These are phyloP conservation scores for Encarsia formosa DNA, from an alignment of 2,888 invertebrate species.

Conservation along the genomic window DNA sequence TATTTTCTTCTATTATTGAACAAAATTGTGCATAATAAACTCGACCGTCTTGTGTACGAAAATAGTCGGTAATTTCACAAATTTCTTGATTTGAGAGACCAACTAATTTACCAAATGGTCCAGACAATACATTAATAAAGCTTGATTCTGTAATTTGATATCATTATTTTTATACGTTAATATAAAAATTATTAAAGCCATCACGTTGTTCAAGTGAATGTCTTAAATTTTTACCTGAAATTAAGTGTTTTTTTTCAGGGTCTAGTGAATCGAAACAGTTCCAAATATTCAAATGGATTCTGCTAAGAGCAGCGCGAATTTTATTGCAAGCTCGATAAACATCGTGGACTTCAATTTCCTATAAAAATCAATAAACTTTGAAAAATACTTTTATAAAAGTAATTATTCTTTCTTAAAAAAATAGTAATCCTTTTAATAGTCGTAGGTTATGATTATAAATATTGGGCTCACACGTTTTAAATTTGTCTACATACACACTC, in stretches of 20 bases:
- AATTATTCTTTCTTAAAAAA: too few relatives aligned
- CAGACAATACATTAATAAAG: conserved; percentile 68
- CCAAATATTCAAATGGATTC: conserved; percentile 68
- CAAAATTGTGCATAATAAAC: conserved; percentile 73
- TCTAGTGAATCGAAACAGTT: conserved; percentile 68
- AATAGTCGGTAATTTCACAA: conserved; percentile 70
- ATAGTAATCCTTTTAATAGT: too few relatives aligned
- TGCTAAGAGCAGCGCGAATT: conserved; percentile 71
- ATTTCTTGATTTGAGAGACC: conserved; percentile 72
- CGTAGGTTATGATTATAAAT: too few relatives aligned
- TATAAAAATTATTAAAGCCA: neutral
- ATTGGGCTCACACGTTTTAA: too few relatives aligned
- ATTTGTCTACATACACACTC: too few relatives aligned
- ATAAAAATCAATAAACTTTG: too few relatives aligned
- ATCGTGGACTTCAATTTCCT: too few relatives aligned
- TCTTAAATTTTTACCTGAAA: conserved; percentile 61
- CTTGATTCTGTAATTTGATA: conserved; percentile 58
- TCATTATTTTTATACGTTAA: neutral
- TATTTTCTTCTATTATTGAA: conserved; percentile 66
- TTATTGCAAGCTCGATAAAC: conserved; percentile 79
- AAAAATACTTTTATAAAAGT: too few relatives aligned
- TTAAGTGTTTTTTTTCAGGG: conserved; percentile 63
- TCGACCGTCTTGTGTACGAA: conserved; percentile 74
- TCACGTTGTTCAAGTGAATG: neutral
- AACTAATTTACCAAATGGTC: conserved; percentile 62